Percentiles rank a stretch among this genome's conserved stretches.
These are phyloP conservation scores for Brachyalestes nurse DNA, from an alignment of 2,797 vertebrate species.

Conservation along the genomic window DNA sequence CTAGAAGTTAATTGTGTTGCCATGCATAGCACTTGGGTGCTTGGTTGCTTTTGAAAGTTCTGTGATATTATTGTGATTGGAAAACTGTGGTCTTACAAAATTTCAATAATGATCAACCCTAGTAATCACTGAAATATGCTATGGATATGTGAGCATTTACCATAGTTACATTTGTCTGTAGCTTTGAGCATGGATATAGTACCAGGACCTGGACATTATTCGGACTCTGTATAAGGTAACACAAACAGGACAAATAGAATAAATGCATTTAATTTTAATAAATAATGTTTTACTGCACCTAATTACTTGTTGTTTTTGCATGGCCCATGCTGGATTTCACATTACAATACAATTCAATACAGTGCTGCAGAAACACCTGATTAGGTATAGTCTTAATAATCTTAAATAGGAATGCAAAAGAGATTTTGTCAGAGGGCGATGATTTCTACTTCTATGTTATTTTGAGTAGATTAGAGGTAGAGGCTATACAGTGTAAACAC, in stretches of 20 bases:
- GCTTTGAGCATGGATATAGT: background rate
- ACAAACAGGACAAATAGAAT: background rate
- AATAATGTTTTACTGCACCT: background rate
- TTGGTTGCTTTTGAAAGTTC: no score
- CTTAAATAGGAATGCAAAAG: background rate
- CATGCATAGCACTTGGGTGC: no score
- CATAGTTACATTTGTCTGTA: background rate
- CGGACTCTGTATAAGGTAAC: background rate
- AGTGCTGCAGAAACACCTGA: background rate
- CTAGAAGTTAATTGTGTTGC: no score
- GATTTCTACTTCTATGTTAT: no score
- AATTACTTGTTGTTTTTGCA: background rate
- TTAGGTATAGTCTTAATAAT: background rate
- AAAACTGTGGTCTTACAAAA: no score
- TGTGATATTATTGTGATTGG: no score
- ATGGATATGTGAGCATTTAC: background rate
- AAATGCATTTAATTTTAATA: background rate
- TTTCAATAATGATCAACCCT: no score
- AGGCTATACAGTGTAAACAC: background rate
- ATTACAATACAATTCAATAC: background rate
- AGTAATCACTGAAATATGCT: no score
- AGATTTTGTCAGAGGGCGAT: no score
- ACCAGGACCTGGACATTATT: background rate
- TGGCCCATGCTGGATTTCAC: no score
- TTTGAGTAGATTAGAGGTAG: no score